These are phyloP conservation scores for Bufo bufo DNA, from an alignment of 2,113 vertebrate species.

Conservation along the genomic window DNA sequence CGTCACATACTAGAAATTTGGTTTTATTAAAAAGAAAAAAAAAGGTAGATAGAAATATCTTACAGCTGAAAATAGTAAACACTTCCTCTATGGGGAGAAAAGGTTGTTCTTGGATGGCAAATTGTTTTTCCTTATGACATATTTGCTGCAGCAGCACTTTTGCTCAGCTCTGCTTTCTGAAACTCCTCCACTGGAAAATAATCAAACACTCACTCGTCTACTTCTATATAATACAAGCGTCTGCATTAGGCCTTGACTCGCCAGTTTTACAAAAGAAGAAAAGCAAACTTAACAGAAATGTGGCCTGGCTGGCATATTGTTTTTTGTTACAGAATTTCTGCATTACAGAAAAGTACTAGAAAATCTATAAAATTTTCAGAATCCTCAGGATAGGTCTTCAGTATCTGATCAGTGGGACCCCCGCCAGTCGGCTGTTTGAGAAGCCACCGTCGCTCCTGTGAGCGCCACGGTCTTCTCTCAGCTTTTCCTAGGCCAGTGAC, in stretches of 20 bases:
- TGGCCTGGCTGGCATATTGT: neutral
- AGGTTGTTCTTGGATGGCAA: slow-evolving; percentile 34
- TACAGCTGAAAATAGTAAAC: slow-evolving; percentile 15
- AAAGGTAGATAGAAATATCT: neutral
- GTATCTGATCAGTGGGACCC: too few relatives aligned
- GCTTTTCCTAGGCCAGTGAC: too few relatives aligned
- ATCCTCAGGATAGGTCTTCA: too few relatives aligned
- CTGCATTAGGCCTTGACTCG: neutral
- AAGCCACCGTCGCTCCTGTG: too few relatives aligned
- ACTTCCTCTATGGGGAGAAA: slow-evolving; percentile 44
- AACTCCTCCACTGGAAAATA: slow-evolving; percentile 30
- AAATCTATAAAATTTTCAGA: too few relatives aligned
- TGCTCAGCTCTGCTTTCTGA: slow-evolving; percentile 5
- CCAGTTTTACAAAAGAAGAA: neutral
- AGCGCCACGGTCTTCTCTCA: too few relatives aligned
- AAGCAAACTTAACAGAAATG: neutral
- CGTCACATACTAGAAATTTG: too few relatives aligned
- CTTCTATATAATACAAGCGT: neutral
- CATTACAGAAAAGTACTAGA: neutral
- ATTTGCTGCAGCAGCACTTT: slow-evolving; percentile 37
- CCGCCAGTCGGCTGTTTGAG: too few relatives aligned
- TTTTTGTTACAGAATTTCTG: neutral
- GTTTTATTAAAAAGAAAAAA: too few relatives aligned
- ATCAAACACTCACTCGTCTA: slow-evolving; percentile 18
- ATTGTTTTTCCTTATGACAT: slow-evolving; percentile 45